These are phyloP conservation scores for Hermodice carunculata DNA, from an alignment of 2,888 invertebrate genomes.

Conservation along the genomic window DNA sequence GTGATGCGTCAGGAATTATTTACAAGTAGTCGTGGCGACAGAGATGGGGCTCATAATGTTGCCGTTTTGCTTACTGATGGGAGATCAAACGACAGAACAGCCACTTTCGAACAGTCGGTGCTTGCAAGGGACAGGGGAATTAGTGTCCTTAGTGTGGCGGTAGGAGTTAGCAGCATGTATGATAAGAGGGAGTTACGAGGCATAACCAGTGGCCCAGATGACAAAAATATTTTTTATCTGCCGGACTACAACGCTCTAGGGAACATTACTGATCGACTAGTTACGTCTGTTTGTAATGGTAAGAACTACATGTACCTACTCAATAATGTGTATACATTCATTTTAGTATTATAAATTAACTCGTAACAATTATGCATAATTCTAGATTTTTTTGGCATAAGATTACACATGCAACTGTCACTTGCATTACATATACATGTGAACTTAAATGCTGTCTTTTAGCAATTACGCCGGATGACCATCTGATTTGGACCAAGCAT, in stretches of 20 bases:
- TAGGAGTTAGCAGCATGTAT: constrained; percentile 20
- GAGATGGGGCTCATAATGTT: constrained; percentile 58
- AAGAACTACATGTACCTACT: too few species aligned
- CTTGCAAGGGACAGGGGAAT: constrained; percentile 51
- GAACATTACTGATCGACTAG: constrained; percentile 47
- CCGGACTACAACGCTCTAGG: constrained; percentile 48
- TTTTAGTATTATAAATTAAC: too few species aligned
- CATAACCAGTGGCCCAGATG: constrained; percentile 55
- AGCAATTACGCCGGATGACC: too few species aligned
- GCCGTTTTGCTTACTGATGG: constrained; percentile 69
- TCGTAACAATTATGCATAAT: too few species aligned
- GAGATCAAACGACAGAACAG: constrained; percentile 52
- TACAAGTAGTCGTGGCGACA: constrained; percentile 25
- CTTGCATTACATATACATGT: too few species aligned
- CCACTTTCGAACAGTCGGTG: constrained; percentile 62
- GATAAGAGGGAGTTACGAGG: constrained; percentile 46
- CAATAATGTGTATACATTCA: too few species aligned
- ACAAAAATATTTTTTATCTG: constrained; percentile 53
- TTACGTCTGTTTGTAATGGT: constrained; percentile 59
- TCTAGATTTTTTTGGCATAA: too few species aligned
- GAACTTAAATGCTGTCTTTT: too few species aligned
- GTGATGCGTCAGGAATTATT: too few species aligned
- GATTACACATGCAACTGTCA: too few species aligned
- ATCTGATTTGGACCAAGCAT: too few species aligned
- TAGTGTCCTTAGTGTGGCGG: constrained; percentile 33